These are phyloP conservation scores for Cyphotilapia sp. DNA, from an alignment of 2,113 vertebrate genomes.

Conservation along the genomic window DNA sequence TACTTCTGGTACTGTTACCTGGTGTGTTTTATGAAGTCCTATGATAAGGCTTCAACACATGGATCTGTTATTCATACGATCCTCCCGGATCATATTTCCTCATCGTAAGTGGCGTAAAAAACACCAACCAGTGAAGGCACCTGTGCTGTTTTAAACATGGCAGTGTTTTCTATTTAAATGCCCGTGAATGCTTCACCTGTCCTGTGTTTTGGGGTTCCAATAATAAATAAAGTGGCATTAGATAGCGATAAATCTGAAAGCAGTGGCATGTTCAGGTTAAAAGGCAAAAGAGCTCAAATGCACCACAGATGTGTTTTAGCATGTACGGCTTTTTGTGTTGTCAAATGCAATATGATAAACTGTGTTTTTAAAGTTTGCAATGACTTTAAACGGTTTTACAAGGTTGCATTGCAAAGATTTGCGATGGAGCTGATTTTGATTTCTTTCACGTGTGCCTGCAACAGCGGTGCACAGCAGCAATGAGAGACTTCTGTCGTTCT, in stretches of 20 bases:
- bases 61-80: neutral
- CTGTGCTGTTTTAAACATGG: neutral
- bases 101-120: neutral
- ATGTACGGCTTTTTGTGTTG: constrained; percentile 17
- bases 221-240: neutral
- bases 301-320: constrained; percentile 7
- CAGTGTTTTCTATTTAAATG: neutral
- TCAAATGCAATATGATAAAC: constrained; percentile 21
- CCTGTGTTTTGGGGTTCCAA: neutral
- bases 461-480: neutral
- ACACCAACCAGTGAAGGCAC: neutral
- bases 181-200: neutral
- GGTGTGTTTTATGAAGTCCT: neutral
- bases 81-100: neutral
- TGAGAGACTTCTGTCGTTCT: neutral
- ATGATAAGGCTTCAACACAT: neutral
- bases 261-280: neutral
- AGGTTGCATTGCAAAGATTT: constrained; percentile 1
- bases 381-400: constrained; percentile 41
- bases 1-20: neutral
- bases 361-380: constrained; percentile 29
- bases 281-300: constrained; percentile 18
- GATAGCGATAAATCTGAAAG: constrained; percentile 12
- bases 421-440: constrained; percentile 26
- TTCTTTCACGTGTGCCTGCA: constrained; percentile 27